Percentiles rank a stretch among this genome's conserved stretches.
Evolutionary conservation across 37 sponge, comb jelly and placozoan species (phyloP).

Genomic region (Tethya wilhelma): DNA sequence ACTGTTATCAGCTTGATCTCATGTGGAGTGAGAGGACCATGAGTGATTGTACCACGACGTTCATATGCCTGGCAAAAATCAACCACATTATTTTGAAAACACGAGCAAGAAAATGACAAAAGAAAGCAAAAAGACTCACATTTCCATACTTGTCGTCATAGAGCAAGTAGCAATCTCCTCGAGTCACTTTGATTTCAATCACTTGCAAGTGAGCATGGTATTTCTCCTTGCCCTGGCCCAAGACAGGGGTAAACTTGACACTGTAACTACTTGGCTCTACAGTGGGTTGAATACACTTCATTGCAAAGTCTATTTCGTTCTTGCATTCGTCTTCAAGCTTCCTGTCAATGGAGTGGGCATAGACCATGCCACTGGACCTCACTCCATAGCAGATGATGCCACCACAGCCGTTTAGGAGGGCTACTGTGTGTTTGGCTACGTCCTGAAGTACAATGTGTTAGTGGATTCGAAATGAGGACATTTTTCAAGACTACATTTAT

Average conservation of each 20-base stretch:
- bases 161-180: constrained; percentile 33
- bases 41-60: background rate
- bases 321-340: constrained; percentile 46
- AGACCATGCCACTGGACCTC: constrained; percentile 29
- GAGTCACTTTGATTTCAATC: constrained; percentile 48
- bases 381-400: constrained; percentile 66
- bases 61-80: constrained; percentile 11
- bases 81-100: background rate
- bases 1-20: constrained; percentile 57
- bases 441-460: constrained; percentile 27
- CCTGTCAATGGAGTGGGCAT: constrained; percentile 24
- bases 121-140: background rate
- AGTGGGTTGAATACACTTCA: constrained; percentile 45
- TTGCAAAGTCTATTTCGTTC: constrained; percentile 18
- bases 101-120: background rate
- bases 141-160: constrained; percentile 30
- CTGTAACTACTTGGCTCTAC: constrained; percentile 24
- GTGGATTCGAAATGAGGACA: too few species aligned
- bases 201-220: background rate
- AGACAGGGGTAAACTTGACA: constrained; percentile 31
- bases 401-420: constrained; percentile 55
- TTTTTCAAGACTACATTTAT: background rate
- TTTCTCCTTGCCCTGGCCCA: background rate
- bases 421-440: constrained; percentile 13
- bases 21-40: constrained; percentile 61